These are phyloP conservation scores for Andrena chrysosceles DNA, from an alignment of 2,888 invertebrate genomes.

Conservation along the genomic window DNA sequence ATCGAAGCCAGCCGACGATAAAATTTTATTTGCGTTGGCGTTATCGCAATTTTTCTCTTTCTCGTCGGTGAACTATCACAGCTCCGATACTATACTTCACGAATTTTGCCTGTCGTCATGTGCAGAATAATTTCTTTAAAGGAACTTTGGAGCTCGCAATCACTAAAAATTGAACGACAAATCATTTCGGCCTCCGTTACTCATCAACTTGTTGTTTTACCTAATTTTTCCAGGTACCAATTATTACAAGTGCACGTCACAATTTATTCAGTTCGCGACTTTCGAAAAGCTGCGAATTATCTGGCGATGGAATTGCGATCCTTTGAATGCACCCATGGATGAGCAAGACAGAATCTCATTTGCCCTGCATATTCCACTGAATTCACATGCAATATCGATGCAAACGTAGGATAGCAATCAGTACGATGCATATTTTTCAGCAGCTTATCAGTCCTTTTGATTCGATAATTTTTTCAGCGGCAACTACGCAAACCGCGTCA, in stretches of 20 bases:
- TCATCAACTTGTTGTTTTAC: neutral
- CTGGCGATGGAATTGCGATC: neutral
- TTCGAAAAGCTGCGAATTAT: neutral
- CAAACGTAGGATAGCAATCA: slow-evolving; percentile 29
- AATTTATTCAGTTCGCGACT: neutral
- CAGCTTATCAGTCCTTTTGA: slow-evolving; percentile 21
- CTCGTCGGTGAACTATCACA: neutral
- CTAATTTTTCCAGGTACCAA: too few species aligned
- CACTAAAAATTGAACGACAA: neutral
- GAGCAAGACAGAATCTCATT: neutral
- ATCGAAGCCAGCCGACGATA: slow-evolving; percentile 2
- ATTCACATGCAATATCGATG: slow-evolving; percentile 14
- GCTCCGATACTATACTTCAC: slow-evolving; percentile 1
- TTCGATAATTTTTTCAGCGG: slow-evolving; percentile 58
- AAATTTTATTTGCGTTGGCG: slow-evolving; percentile 27
- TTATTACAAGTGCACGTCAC: too few species aligned
- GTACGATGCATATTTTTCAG: slow-evolving; percentile 26
- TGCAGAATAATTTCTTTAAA: neutral
- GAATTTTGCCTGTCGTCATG: neutral
- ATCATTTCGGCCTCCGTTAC: neutral
- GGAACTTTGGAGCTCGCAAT: neutral
- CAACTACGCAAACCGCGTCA: slow-evolving; percentile 26
- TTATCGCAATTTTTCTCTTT: neutral
- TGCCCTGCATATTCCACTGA: neutral
- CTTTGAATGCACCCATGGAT: neutral